Evolutionary conservation across 2,113 vertebrate genomes (phyloP), one percentile per base, ranked within the genome.

Genomic region (Pelecanus crispus): DNA sequence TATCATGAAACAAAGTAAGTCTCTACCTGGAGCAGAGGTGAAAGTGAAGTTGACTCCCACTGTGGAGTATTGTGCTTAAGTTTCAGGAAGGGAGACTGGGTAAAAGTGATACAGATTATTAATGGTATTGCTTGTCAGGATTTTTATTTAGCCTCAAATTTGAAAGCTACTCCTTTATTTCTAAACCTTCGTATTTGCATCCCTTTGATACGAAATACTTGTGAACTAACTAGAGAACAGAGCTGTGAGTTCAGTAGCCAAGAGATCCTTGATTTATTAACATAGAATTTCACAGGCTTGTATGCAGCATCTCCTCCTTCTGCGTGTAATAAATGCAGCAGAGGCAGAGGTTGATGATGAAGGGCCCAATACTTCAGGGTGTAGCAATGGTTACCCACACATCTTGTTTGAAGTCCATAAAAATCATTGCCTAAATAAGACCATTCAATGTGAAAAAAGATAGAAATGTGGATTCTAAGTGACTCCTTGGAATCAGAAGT

Each of bases 171-270:
- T 86, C 25, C 73, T 94, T 78, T 89, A 80, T 94, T 97, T 94
- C 86, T 90, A 94, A 90, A 92, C 66, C 74, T 96, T 79, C 92
- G 86, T 58, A 94, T 95, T 93, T 91, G 75, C 94, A 94, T 96
- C 20, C 25, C 85, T 96, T 95, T 96, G 84, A 93, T 92, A 79
- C 79, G 42, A 88, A 82, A 86, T 94, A 86, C 94, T 94, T 97
- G 85, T 97, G 93, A 97, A 96, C 86, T 95, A 96, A 88, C 92
- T 94, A 96, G 96, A 86, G 90, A 96, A 79, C 65, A 94, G 79
- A 95, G 50, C 81, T 90, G 34, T 90, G 84, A 89, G 75, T 86
- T 95, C 87, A 81, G 67, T 91, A 97, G 81, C 84, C 84, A 88
- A 68, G 91, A 96, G 72, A 86, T 81, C 47, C 75, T 84, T 94